These are phyloP conservation scores for Paracentrotus lividus DNA, from an alignment of 53 echinoderm and acorn worm genomes.

Conservation along the genomic window DNA sequence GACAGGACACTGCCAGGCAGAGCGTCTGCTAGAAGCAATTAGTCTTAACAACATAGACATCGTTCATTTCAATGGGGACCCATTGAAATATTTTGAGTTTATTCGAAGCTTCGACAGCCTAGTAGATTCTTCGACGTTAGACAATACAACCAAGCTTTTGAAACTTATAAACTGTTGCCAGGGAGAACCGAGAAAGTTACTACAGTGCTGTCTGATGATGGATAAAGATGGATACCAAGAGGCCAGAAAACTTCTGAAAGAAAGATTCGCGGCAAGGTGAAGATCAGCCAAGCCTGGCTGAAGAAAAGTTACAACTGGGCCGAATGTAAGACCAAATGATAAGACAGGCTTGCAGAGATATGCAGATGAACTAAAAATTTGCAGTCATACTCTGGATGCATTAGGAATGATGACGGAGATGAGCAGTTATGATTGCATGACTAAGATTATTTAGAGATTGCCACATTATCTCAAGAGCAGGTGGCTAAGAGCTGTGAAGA, in stretches of 20 bases:
- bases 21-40: neutral
- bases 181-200: neutral
- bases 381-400: neutral
- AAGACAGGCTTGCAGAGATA: neutral
- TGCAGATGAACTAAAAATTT: neutral
- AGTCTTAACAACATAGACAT: neutral
- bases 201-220: neutral
- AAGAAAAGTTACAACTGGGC: neutral
- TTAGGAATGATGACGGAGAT: constrained; percentile 1
- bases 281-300: neutral
- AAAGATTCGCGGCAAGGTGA: too few relatives aligned
- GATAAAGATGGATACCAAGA: neutral
- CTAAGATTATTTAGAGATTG: neutral
- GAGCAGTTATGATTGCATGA: neutral
- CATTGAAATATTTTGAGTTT: neutral
- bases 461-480: neutral
- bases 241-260: neutral
- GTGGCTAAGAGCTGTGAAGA: neutral
- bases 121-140: neutral
- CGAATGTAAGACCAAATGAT: neutral
- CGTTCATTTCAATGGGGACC: neutral
- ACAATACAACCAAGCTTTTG: neutral
- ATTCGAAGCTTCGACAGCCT: neutral
- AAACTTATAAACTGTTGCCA: neutral
- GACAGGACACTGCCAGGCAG: neutral